Evolutionary conservation across 1,140 invertebrate species (phyloP), one percentile per base, ranked within the genome.

Genomic region (Lepidurus couesii): DNA sequence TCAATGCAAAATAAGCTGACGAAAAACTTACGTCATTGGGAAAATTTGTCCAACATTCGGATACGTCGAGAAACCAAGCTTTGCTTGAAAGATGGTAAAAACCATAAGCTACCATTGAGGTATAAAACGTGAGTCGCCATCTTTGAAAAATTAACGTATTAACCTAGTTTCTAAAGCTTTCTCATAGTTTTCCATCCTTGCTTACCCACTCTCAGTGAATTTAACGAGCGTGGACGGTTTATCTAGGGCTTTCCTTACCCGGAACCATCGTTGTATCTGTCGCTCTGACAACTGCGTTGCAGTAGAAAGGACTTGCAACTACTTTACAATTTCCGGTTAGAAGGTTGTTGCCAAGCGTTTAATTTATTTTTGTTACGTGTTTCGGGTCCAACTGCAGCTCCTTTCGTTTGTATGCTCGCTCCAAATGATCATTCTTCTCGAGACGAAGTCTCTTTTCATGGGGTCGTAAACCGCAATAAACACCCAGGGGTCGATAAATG

Each of bases 51-150:
- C 95, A 98, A 84, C 95, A 97, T 82, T 93, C 84, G 74, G 93
- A 93, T 75, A 97, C 95, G 83, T 97, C 91, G 94, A 93, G 97
- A 80, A 98, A 87, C 95, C 95, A 98, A 11, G 91, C 89, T 86
- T 98, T 98, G 84, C 96, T 91, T 93, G 93, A 97, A 44, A 98
- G 86, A 80, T 93, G 88, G 82, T 90, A 89, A 44, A 94, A 81
- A 11, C 96, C 96, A 87, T 92, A 96, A 11, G 90, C 86, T 84
- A 97, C 96, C 75, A 91, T 92, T 83, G 88, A 90, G 10, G 90
- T 85, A 85, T 98, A 98, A 86, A 96, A 98, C 4, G 91, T 86
- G 85, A 92, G 95, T 81, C 94, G 87, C 95, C 95, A 98, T 80
- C 90, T 91, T 77, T 65, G n/a, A 4, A 65, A 13, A 21, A 1